Base-by-base conservation (phyloP, 2,888 invertebrate genomes). In the Tinea semifulvella region DNA sequence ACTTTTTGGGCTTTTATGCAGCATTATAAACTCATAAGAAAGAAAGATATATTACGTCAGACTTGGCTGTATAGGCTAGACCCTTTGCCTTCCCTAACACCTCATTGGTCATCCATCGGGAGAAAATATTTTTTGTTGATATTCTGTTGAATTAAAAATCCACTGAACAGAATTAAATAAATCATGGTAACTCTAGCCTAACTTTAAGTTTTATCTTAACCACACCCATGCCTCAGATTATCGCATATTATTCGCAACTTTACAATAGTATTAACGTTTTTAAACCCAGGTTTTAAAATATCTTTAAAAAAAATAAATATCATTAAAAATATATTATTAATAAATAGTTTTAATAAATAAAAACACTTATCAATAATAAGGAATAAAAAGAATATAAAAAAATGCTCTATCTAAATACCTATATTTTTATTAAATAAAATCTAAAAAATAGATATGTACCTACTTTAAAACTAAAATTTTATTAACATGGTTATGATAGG, bases 401-500 rank as follows among this genome's bases (percentile, higher is more conserved):
- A n/a, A n/a, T n/a, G n/a, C n/a, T n/a, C n/a, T n/a, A n/a, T n/a
- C n/a, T 8, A 8, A 6, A 6, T 25, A 7, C 8, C 8, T 25
- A 8, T 25, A 25, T 25, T 7, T n/a, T 31, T 31, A 31, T 31
- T 6, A 31, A 31, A 31, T 31, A 8, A 25, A 25, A 25, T 25
- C 6, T 25, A 25, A 7, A 25, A 7, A 25, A 7, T 25, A 7
- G 8, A 25, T 25, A 25, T 25, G 8, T 25, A 7, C 6, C 6
- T 25, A 7, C 8, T 7, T 7, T 7, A 25, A 6, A 7, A 25
- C 8, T 7, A 25, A 7, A 7, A 8, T 7, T 25, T 6, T 25
- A 25, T 25, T 25, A 25, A 25, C 6, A 7, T 7, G 25, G 8
- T 25, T 8, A 7, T 7, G 8, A 8, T 7, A 7, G 57, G 58